These are phyloP conservation scores for Linepithema humile DNA, from an alignment of 1,140 invertebrate species.

Conservation along the genomic window DNA sequence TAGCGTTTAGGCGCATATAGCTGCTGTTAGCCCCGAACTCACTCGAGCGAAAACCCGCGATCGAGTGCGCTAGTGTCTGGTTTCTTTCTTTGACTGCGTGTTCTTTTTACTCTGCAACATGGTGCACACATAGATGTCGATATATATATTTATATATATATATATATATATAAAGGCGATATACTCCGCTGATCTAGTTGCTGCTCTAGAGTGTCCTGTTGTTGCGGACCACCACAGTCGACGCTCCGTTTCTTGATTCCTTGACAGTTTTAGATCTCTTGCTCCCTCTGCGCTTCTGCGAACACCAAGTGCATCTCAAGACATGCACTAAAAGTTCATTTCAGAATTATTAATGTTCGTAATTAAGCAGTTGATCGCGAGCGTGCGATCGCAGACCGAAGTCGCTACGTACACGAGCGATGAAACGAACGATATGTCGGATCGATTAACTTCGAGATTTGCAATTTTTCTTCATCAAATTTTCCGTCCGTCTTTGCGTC, in stretches of 20 bases:
- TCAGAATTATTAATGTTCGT: slow-evolving; percentile 72
- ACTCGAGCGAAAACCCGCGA: not conserved
- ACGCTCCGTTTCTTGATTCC: slow-evolving; percentile 67
- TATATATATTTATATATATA: not conserved
- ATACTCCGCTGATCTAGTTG: slow-evolving; percentile 65
- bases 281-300: slow-evolving; percentile 73
- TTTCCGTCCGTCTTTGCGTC: not conserved
- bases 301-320: slow-evolving; percentile 74
- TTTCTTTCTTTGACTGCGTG: slow-evolving; percentile 52
- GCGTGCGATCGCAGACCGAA: slow-evolving; percentile 40
- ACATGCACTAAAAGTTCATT: slow-evolving; percentile 71
- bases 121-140: slow-evolving; percentile 45
- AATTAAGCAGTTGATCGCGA: slow-evolving; percentile 63
- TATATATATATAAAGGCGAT: slow-evolving; percentile 59
- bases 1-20: slow-evolving; percentile 48
- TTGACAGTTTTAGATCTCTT: slow-evolving; percentile 64
- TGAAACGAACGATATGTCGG: too few species aligned
- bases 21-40: slow-evolving; percentile 25
- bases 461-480: not conserved
- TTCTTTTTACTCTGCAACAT: slow-evolving; percentile 51
- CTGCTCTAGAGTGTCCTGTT: slow-evolving; percentile 66
- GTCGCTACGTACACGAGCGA: not conserved
- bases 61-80: slow-evolving; percentile 37
- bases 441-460: not conserved
- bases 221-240: slow-evolving; percentile 65